phyloP scores from a whole-genome alignment of 2,113 vertebrate genomes.

The Hoplias malabaricus region DNA sequence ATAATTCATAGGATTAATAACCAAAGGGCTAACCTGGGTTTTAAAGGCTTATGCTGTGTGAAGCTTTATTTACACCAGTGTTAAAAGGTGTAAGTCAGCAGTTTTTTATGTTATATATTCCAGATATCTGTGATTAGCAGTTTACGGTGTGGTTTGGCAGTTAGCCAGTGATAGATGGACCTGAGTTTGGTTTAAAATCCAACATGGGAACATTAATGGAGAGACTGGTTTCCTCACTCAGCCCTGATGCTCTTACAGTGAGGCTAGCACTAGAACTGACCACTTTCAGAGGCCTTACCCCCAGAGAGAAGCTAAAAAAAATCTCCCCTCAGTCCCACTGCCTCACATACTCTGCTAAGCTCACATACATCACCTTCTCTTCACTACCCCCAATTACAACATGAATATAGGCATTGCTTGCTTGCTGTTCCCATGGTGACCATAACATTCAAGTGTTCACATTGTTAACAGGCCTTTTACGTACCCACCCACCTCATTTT shows the following conservation, averaged over 20 bases:
- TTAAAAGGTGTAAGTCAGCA: neutral
- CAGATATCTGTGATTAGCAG: conserved; percentile 27
- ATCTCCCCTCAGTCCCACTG: neutral
- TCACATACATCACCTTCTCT: conserved; percentile 41
- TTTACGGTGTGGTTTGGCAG: neutral
- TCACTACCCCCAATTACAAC: conserved; percentile 25
- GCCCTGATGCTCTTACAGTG: neutral
- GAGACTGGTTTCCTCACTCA: conserved; percentile 6
- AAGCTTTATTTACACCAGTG: neutral
- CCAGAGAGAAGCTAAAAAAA: neutral
- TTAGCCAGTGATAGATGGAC: conserved; percentile 22
- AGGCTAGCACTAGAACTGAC: conserved; percentile 2
- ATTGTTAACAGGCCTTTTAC: conserved; percentile 53
- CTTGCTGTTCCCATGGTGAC: conserved; percentile 62
- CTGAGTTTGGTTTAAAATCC: conserved; percentile 28
- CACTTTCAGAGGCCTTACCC: conserved; percentile 23
- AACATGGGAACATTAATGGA: conserved; percentile 23
- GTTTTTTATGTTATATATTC: conserved; percentile 30
- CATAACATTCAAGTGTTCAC: conserved; percentile 56
- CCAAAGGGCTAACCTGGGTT: neutral
- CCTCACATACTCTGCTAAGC: conserved; percentile 35
- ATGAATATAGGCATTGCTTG: conserved; percentile 27
- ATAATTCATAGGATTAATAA: neutral
- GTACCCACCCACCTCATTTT: conserved; percentile 59
- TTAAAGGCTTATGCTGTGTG: neutral